A percentile compares a stretch with the other conserved stretches of the same genome.
phyloP scores from a whole-genome alignment of 2,888 invertebrate genomes.

The Girardia tigrina region DNA sequence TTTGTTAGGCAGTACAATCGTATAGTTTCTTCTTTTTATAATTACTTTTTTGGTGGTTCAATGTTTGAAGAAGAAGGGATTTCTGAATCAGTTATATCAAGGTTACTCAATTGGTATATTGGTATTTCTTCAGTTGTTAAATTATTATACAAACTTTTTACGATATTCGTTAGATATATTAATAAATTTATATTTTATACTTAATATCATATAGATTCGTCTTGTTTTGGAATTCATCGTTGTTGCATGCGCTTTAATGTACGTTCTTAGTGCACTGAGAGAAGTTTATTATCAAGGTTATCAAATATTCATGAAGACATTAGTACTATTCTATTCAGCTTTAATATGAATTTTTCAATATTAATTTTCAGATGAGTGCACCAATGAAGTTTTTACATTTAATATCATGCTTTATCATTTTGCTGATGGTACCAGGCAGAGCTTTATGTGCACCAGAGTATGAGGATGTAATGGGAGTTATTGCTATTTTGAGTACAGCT shows the following conservation, averaged over 20 bases:
- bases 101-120: too few species aligned
- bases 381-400: slow-evolving; percentile 84
- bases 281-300: slow-evolving; percentile 79
- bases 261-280: slow-evolving; percentile 67
- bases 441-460: slow-evolving; percentile 60
- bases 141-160: too few species aligned
- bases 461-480: slow-evolving; percentile 77
- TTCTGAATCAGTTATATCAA: too few species aligned
- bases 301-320: slow-evolving; percentile 67
- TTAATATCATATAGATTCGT: slow-evolving; percentile 54
- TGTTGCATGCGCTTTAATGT: slow-evolving; percentile 68
- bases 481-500: slow-evolving; percentile 84
- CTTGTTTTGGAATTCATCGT: slow-evolving; percentile 65
- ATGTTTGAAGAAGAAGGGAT: too few species aligned
- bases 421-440: slow-evolving; percentile 69
- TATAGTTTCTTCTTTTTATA: too few species aligned
- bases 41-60: too few species aligned
- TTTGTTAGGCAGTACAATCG: too few species aligned
- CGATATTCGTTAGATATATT: too few species aligned
- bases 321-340: slow-evolving; percentile 27
- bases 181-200: too few species aligned
- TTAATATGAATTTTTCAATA: not conserved
- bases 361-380: slow-evolving; percentile 62
- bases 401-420: slow-evolving; percentile 74
- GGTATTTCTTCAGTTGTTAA: too few species aligned